A percentile compares a stretch with the other conserved stretches of the same genome.
Evolutionary conservation across 2,888 invertebrate genomes (phyloP).

Genomic region (Cordilura impudica): DNA sequence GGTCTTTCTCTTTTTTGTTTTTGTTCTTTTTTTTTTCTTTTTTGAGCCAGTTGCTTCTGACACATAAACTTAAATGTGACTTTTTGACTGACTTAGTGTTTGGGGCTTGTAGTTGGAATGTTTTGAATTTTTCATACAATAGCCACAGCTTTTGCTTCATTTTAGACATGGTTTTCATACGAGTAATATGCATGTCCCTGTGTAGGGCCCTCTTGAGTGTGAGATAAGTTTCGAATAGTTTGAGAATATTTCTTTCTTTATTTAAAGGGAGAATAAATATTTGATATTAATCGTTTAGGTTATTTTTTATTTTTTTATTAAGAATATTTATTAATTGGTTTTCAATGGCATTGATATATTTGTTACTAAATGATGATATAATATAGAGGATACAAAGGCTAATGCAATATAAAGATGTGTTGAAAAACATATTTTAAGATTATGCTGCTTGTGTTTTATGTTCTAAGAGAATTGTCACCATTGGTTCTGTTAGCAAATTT

Average conservation of each 20-base stretch:
- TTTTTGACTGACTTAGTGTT: conserved; percentile 60
- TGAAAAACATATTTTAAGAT: neutral
- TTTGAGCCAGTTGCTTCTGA: conserved; percentile 33
- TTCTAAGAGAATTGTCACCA: too few relatives aligned
- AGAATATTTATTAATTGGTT: conserved; percentile 58
- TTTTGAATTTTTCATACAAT: conserved; percentile 45
- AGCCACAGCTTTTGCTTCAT: conserved; percentile 23
- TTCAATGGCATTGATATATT: conserved; percentile 45
- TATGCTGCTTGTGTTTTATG: too few relatives aligned
- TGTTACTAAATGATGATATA: too few relatives aligned
- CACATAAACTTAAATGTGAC: conserved; percentile 58
- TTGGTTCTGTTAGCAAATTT: too few relatives aligned
- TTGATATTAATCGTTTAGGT: conserved; percentile 52
- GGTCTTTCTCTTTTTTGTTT: conserved; percentile 34
- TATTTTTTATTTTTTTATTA: conserved; percentile 10
- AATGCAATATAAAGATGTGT: neutral
- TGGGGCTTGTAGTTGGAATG: conserved; percentile 52
- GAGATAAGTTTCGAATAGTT: conserved; percentile 58
- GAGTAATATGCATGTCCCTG: conserved; percentile 28
- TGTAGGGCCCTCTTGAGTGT: conserved; percentile 37
- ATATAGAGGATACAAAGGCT: too few relatives aligned
- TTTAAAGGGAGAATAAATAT: conserved; percentile 42
- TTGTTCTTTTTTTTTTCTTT: conserved; percentile 16
- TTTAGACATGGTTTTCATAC: conserved; percentile 36
- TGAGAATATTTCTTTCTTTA: conserved; percentile 9